These are phyloP conservation scores for Neosilurus hyrtlii DNA, from an alignment of 2,797 vertebrate species.

Conservation along the genomic window DNA sequence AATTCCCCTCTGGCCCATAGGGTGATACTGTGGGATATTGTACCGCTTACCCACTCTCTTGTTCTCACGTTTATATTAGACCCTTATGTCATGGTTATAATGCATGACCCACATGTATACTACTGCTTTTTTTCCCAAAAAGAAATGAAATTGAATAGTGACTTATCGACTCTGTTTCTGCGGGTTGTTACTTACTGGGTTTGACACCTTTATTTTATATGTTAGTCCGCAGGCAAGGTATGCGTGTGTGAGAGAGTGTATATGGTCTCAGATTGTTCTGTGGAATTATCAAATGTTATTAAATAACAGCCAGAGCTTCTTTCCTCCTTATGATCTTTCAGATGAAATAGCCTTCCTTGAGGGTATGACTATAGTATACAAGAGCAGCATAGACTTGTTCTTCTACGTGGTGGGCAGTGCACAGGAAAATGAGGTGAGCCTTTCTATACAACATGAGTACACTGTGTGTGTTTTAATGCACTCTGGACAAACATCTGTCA, in stretches of 20 bases:
- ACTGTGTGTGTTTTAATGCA: background rate
- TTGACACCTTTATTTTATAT: constrained; percentile 22
- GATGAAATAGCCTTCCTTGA: constrained; percentile 86
- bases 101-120: constrained; percentile 18
- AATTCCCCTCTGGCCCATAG: constrained; percentile 28
- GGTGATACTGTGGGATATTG: constrained; percentile 40
- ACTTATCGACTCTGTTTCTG: constrained; percentile 1
- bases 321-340: constrained; percentile 52
- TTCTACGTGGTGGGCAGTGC: constrained; percentile 87
- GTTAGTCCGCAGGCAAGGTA: background rate
- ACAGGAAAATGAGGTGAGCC: constrained; percentile 85
- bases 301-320: background rate
- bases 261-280: background rate
- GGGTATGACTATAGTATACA: constrained; percentile 87
- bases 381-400: constrained; percentile 86
- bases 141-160: constrained; percentile 32
- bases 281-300: constrained; percentile 22
- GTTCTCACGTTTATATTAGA: constrained; percentile 51
- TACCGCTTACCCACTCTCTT: constrained; percentile 19
- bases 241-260: background rate
- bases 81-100: constrained; percentile 6
- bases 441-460: background rate
- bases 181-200: background rate
- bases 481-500: too few species aligned
- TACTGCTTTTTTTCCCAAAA: background rate